Conservation (phyloP, 2,888 invertebrate genomes). For the Macaria liturata region DNA sequence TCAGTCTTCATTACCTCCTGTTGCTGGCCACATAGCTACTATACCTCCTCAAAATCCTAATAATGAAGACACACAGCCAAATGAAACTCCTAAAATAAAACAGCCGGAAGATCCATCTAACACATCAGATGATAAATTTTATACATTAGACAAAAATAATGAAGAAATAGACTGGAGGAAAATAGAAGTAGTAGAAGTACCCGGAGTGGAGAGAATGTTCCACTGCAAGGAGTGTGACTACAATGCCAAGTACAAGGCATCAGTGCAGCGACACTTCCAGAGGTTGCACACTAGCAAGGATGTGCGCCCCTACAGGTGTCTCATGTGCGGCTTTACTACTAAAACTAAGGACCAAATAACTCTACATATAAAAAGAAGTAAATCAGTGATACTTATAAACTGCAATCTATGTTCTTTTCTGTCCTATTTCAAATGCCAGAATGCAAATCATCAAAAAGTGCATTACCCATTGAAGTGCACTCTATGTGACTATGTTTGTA, state of each 20-base stretch:
- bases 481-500: constrained; percentile 52
- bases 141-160: constrained; percentile 49
- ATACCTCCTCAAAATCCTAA: too few relatives aligned
- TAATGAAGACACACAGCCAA: too few relatives aligned
- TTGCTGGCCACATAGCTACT: too few relatives aligned
- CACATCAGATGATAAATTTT: constrained; percentile 39
- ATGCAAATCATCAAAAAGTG: constrained; percentile 55
- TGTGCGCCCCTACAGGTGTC: constrained; percentile 60
- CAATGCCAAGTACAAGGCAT: constrained; percentile 60
- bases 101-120: too few relatives aligned
- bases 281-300: constrained; percentile 57
- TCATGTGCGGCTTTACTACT: constrained; percentile 63
- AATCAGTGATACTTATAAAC: constrained; percentile 35
- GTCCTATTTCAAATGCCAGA: constrained; percentile 58
- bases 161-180: constrained; percentile 53
- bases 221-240: constrained; percentile 59
- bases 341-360: constrained; percentile 69
- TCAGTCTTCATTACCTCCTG: too few relatives aligned
- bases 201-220: constrained; percentile 53
- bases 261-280: constrained; percentile 66
- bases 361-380: constrained; percentile 62
- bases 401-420: constrained; percentile 52
- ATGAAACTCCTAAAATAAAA: too few relatives aligned
- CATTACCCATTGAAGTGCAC: constrained; percentile 59
- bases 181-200: constrained; percentile 56